A percentile compares a stretch with the other conserved stretches of the same genome.
Conservation (phyloP, 2,797 vertebrate species). For the Myripristis jacobus region DNA sequence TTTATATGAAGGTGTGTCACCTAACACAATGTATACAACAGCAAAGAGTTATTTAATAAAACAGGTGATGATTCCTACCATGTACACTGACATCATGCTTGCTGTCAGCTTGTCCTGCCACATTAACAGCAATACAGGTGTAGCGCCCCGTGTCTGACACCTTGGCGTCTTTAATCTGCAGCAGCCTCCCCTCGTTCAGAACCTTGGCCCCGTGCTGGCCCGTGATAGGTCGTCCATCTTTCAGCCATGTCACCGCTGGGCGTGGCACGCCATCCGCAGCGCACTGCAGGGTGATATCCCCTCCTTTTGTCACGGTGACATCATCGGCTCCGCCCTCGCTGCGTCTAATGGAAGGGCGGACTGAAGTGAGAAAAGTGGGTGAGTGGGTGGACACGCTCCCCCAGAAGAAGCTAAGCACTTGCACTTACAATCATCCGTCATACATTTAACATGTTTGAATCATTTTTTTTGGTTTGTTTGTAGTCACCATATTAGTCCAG, state of each 20-base stretch:
- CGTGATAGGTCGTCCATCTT: conserved; percentile 88
- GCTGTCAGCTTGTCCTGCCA: conserved; percentile 91
- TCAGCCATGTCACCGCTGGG: conserved; percentile 91
- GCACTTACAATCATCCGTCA: too few species aligned
- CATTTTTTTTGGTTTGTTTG: too few species aligned
- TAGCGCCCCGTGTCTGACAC: conserved; percentile 93
- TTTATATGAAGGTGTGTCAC: not conserved
- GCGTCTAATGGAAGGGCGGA: conserved; percentile 87
- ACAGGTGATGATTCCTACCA: conserved; percentile 80
- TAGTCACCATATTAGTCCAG: not conserved
- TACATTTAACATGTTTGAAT: too few species aligned
- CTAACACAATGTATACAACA: not conserved
- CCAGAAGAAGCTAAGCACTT: conserved; percentile 3
- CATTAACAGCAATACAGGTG: conserved; percentile 91
- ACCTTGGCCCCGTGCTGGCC: conserved; percentile 75
- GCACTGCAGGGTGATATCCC: conserved; percentile 87
- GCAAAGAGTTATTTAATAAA: not conserved
- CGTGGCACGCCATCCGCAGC: conserved; percentile 88
- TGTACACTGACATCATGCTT: conserved; percentile 92
- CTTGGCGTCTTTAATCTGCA: conserved; percentile 85
- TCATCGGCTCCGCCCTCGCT: conserved; percentile 73
- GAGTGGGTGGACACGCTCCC: conserved; percentile 29
- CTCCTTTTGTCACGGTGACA: conserved; percentile 83
- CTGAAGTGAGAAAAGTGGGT: conserved; percentile 79
- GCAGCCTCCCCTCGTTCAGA: conserved; percentile 82